phyloP scores from a whole-genome alignment of 2,888 invertebrate species.

The Nebria brevicollis region DNA sequence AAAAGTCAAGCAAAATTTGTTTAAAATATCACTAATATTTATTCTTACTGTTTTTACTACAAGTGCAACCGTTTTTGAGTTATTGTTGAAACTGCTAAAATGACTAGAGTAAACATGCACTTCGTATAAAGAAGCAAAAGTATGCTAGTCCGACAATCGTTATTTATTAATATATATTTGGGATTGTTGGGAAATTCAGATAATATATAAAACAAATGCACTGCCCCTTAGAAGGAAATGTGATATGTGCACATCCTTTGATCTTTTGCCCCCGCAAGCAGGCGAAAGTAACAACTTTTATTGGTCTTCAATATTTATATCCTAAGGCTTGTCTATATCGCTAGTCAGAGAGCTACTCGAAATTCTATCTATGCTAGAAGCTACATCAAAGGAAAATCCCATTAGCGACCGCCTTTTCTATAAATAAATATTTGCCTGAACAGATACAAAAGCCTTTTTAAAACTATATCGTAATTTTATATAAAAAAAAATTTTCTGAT shows the following conservation, averaged over 20 bases:
- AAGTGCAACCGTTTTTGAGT: too few species aligned
- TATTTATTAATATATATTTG: neutral
- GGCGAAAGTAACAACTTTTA: slow-evolving; percentile 63
- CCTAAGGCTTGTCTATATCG: slow-evolving; percentile 52
- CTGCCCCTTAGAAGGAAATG: neutral
- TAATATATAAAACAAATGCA: neutral
- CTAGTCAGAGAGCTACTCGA: slow-evolving; percentile 17
- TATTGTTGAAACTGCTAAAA: too few species aligned
- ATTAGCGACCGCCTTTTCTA: slow-evolving; percentile 29
- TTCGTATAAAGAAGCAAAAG: too few species aligned
- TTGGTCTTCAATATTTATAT: slow-evolving; percentile 64
- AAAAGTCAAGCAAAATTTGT: too few species aligned
- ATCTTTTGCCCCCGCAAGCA: slow-evolving; percentile 58
- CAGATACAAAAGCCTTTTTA: too few species aligned
- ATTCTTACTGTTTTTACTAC: too few species aligned
- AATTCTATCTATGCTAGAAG: slow-evolving; percentile 2
- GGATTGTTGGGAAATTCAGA: neutral
- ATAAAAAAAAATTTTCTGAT: too few species aligned
- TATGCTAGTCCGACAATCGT: too few species aligned
- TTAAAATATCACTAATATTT: too few species aligned
- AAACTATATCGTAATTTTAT: too few species aligned
- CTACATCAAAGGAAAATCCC: slow-evolving; percentile 35
- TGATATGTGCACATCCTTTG: slow-evolving; percentile 53
- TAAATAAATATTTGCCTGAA: slow-evolving; percentile 33
- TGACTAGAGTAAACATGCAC: too few species aligned